Percentiles rank a stretch among this genome's conserved stretches.
These are phyloP conservation scores for Drosophila kurseongensis DNA, from an alignment of 1,140 invertebrate genomes.

Conservation along the genomic window DNA sequence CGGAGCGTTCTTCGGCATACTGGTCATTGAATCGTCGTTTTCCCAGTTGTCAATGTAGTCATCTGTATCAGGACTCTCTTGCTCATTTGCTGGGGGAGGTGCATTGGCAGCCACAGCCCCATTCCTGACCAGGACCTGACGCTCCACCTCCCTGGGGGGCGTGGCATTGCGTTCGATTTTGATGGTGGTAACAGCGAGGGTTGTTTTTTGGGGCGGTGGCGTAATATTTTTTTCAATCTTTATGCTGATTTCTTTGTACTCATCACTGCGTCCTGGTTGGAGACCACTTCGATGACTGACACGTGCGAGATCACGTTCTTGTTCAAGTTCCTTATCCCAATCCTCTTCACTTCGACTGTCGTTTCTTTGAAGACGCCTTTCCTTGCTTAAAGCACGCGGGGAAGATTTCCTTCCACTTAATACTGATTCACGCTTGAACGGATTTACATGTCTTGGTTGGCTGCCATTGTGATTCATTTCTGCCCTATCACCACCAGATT, in stretches of 20 bases:
- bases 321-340: conserved; percentile 5
- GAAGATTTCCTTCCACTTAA: conserved; percentile 37
- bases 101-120: conserved; percentile 46
- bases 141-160: conserved; percentile 27
- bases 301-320: not conserved
- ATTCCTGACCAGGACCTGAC: conserved; percentile 42
- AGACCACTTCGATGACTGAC: conserved; percentile 2
- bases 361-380: conserved; percentile 8
- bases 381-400: conserved; percentile 1
- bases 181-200: conserved; percentile 29
- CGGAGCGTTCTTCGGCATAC: conserved; percentile 46
- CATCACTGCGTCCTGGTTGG: conserved; percentile 1
- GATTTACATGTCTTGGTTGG: conserved; percentile 32
- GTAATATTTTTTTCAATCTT: conserved; percentile 57
- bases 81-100: conserved; percentile 20
- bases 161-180: conserved; percentile 56
- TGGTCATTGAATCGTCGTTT: conserved; percentile 70
- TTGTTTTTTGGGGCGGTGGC: conserved; percentile 27
- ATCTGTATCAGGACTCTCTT: conserved; percentile 78
- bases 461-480: not conserved
- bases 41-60: conserved; percentile 84
- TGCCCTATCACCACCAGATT: not conserved
- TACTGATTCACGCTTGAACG: conserved; percentile 67
- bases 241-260: conserved; percentile 40
- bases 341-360: conserved; percentile 22